Evolutionary conservation across 2,888 invertebrate genomes (phyloP), one percentile per base, ranked within the genome.

Genomic region (Malacosoma neustria): DNA sequence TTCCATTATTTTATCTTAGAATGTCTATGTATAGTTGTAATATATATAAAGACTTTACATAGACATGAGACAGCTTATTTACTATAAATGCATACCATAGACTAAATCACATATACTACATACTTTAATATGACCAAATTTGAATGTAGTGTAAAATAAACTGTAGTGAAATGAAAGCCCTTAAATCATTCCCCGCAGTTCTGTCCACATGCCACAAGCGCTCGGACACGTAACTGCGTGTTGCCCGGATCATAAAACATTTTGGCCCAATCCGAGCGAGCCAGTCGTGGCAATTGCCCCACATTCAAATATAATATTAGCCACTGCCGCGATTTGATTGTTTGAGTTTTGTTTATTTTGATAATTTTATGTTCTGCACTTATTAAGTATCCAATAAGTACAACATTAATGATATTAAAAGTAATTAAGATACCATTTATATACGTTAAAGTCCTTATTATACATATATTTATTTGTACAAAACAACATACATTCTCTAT

Each of bases 151-250:
- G 55, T 57, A 64, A 71, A 72, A 69, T 64, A 70, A 61, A 69
- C 58, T 61, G 55, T 63, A 59, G 51, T 49, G 64, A 74, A 73
- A 77, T 77, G 74, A 77, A 75, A 71, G 55, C 61, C 49, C 46
- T 59, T 79, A 76, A 76, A 79, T 79, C 77, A 74, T 65, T 54
- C 43, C 38, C 57, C 48, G 70, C 67, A 68, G 64, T 73, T 72
- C 61, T 67, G 70, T 73, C 73, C 74, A 73, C 72, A 69, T 76
- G 77, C 67, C 67, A 71, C 75, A 54, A 49, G 51, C 62, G 56
- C 48, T 53, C 58, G 58, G 57, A 61, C 59, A 57, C 54, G 62
- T 62, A 50, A 57, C 66, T 59, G 59, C 61, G 64, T 65, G 68
- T 69, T 60, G 22, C 22, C 22, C 22, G 60, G 54, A 46, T 61